A percentile compares a stretch with the other conserved stretches of the same genome.
Conservation (phyloP, 1,140 invertebrate species). For the Drosophila pandora region DNA sequence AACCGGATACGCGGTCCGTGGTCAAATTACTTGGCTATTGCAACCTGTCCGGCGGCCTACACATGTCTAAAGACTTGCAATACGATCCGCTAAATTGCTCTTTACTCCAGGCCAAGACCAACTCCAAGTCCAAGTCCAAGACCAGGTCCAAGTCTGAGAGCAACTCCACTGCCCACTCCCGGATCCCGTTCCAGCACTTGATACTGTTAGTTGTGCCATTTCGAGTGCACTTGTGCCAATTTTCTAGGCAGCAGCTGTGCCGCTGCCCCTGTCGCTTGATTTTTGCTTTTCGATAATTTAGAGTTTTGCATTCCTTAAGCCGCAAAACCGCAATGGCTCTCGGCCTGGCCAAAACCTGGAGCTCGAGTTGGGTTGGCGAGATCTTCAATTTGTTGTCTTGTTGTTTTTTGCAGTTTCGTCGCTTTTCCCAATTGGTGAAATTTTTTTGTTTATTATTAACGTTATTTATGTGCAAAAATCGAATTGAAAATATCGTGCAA, state of each 20-base stretch:
- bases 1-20: slow-evolving; percentile 31
- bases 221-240: slow-evolving; percentile 75
- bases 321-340: slow-evolving; percentile 65
- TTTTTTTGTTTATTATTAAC: slow-evolving; percentile 34
- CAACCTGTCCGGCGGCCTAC: slow-evolving; percentile 34
- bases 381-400: slow-evolving; percentile 49
- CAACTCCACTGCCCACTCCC: slow-evolving; percentile 23
- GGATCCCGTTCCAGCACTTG: slow-evolving; percentile 31
- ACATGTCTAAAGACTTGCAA: slow-evolving; percentile 25
- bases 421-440: slow-evolving; percentile 59
- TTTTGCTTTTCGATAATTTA: slow-evolving; percentile 71
- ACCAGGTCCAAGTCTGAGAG: slow-evolving; percentile 6
- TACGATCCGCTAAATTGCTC: slow-evolving; percentile 37
- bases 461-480: slow-evolving; percentile 54
- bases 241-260: slow-evolving; percentile 37
- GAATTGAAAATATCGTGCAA: slow-evolving; percentile 65
- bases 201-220: slow-evolving; percentile 76
- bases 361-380: slow-evolving; percentile 29
- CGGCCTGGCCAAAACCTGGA: slow-evolving; percentile 19
- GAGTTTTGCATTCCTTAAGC: slow-evolving; percentile 71
- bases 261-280: slow-evolving; percentile 45
- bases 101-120: slow-evolving; percentile 4
- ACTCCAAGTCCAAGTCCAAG: slow-evolving; percentile 2
- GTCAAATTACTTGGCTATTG: slow-evolving; percentile 4
- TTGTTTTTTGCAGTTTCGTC: slow-evolving; percentile 43